Percentiles rank a stretch among this genome's conserved stretches.
Conservation (phyloP, 2,888 invertebrate genomes). For the Aricia artaxerxes region DNA sequence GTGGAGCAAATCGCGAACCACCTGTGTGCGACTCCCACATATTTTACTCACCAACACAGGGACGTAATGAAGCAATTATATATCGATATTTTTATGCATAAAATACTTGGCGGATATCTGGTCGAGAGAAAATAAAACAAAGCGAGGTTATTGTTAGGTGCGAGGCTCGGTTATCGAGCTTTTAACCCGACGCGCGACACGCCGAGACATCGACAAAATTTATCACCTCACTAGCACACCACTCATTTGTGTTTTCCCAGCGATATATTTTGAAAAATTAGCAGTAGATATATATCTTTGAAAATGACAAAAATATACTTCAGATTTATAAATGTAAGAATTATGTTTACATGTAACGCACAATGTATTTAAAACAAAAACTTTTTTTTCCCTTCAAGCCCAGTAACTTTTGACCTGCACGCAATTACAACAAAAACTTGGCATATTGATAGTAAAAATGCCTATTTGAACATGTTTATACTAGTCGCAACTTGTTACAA, state of each 20-base stretch:
- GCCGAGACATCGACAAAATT: constrained; percentile 76
- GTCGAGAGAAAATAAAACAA: constrained; percentile 75
- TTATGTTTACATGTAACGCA: too few relatives aligned
- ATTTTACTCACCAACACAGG: constrained; percentile 79
- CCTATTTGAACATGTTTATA: too few relatives aligned
- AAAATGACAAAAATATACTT: constrained; percentile 7
- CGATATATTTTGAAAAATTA: constrained; percentile 72
- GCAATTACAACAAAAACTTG: too few relatives aligned
- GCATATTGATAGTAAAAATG: too few relatives aligned
- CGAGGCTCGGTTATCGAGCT: constrained; percentile 78
- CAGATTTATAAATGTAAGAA: neutral
- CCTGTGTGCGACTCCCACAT: constrained; percentile 78
- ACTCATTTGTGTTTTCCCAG: constrained; percentile 76
- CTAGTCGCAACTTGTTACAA: too few relatives aligned
- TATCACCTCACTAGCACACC: constrained; percentile 76
- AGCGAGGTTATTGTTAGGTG: constrained; percentile 77
- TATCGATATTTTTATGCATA: constrained; percentile 81
- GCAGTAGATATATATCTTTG: constrained; percentile 50
- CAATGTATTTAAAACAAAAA: too few relatives aligned
- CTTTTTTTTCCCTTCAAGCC: too few relatives aligned
- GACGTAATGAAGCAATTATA: constrained; percentile 82
- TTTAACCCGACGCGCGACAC: constrained; percentile 79
- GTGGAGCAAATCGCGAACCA: constrained; percentile 46
- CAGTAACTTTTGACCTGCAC: too few relatives aligned
- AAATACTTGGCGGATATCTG: constrained; percentile 78